A percentile compares a stretch with the other conserved stretches of the same genome.
These are phyloP conservation scores for Macaca fascicularis DNA, from an alignment of 2,113 vertebrate species.

Conservation along the genomic window T2T-MFA8v1.1 NC_088379.1:182213001-182213500, in stretches of 20 bases:
- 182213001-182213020: constrained; percentile 75
- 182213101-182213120: constrained; percentile 43
- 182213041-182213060: constrained; percentile 64
- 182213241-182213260: background rate
- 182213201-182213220: background rate
- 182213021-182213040: constrained; percentile 66
- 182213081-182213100: constrained; percentile 59
- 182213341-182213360: background rate
- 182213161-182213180: constrained; percentile 9
- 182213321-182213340: background rate
- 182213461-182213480: background rate
- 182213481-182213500: background rate
- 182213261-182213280: background rate
- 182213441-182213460: background rate
- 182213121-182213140: constrained; percentile 31
- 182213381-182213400: background rate
- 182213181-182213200: constrained; percentile 36
- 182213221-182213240: background rate
- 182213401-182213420: background rate
- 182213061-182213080: constrained; percentile 60
- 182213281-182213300: background rate
- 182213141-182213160: constrained; percentile 47
- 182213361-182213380: background rate
- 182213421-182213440: background rate
- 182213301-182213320: background rate